A percentile compares a stretch with the other conserved stretches of the same genome.
Conservation (phyloP, 2,888 invertebrate genomes). For the Encarsia formosa region DNA sequence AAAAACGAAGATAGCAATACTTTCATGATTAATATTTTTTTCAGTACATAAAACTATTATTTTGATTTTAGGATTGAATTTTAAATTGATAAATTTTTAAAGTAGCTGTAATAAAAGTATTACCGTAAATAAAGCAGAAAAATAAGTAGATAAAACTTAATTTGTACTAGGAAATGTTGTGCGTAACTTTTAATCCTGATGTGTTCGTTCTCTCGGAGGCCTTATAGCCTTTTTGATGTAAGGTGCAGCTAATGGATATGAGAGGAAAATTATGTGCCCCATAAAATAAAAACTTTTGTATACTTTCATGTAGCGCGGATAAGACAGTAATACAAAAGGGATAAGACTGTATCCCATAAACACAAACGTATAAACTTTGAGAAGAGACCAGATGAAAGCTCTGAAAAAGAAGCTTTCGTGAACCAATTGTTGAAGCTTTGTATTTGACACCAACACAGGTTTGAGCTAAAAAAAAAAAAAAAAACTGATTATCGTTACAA, state of each 20-base stretch:
- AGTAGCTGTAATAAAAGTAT: no score
- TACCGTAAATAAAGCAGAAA: no score
- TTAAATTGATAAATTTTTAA: no score
- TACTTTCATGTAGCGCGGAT: conserved; percentile 64
- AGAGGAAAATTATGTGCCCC: conserved; percentile 64
- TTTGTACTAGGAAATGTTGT: neutral
- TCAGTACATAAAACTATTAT: no score
- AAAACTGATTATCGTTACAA: neutral
- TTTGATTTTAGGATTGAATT: no score
- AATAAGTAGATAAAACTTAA: no score
- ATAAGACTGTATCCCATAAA: conserved; percentile 81
- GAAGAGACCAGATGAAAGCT: conserved; percentile 56
- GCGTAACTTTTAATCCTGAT: conserved; percentile 2
- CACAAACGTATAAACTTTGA: conserved; percentile 71
- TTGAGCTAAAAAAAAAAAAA: conserved; percentile 53
- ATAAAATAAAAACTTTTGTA: conserved; percentile 65
- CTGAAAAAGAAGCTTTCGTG: conserved; percentile 46
- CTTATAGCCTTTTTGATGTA: conserved; percentile 42
- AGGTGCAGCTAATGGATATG: conserved; percentile 59
- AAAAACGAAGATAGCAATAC: no score
- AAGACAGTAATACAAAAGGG: conserved; percentile 70
- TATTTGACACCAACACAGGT: conserved; percentile 55
- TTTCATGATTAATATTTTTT: no score
- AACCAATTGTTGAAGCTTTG: conserved; percentile 53
- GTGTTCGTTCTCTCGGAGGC: conserved; percentile 21